Percentiles rank a stretch among this genome's conserved stretches.
These are phyloP conservation scores for Aphelenchoides fujianensis DNA, from an alignment of 1,140 invertebrate species.

Conservation along the genomic window DNA sequence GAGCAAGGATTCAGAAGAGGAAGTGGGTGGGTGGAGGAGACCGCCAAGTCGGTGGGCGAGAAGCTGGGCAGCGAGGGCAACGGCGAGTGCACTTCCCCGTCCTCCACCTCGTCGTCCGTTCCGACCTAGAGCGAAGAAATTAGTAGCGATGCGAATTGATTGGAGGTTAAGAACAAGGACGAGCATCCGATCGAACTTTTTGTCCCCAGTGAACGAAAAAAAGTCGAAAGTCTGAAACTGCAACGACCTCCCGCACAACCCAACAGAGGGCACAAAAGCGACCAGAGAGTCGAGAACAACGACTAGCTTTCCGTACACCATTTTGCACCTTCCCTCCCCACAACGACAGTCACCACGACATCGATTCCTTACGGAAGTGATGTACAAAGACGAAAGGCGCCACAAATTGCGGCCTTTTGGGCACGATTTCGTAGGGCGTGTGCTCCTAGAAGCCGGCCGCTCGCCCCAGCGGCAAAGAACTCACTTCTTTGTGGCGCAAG, in stretches of 20 bases:
- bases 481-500: conserved; percentile 27
- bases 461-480: background rate
- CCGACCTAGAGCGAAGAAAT: background rate
- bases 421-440: conserved; percentile 14
- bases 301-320: background rate
- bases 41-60: conserved; percentile 24
- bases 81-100: background rate
- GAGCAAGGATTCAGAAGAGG: background rate
- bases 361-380: conserved; percentile 24
- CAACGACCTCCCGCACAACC: too few species aligned
- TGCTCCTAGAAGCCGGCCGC: conserved; percentile 12
- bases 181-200: too few species aligned
- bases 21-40: background rate
- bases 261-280: too few species aligned
- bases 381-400: conserved; percentile 29
- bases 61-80: conserved; percentile 18
- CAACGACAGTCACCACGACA: background rate
- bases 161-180: too few species aligned
- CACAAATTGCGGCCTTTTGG: conserved; percentile 21
- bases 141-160: too few species aligned
- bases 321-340: background rate
- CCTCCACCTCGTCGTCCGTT: background rate
- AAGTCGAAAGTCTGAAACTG: too few species aligned
- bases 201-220: too few species aligned
- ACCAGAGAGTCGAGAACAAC: too few species aligned